Percentiles rank a stretch among this genome's conserved stretches.
Conservation (phyloP, 2,113 vertebrate genomes). For the Gymnorhina tibicen region DNA sequence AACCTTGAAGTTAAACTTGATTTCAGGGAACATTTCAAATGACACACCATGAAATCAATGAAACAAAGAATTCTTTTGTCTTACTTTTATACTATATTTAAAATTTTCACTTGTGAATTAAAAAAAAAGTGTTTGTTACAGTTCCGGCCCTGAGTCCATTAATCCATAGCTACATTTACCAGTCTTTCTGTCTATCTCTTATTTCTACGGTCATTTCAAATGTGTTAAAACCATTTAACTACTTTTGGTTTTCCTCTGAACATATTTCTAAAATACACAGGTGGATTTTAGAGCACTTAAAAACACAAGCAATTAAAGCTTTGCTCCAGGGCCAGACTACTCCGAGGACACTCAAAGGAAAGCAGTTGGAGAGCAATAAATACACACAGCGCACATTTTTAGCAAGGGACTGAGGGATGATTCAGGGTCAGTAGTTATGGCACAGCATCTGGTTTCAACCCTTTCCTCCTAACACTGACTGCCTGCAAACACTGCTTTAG, state of each 20-base stretch:
- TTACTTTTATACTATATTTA: not conserved
- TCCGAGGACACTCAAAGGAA: not conserved
- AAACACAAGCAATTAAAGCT: conserved; percentile 16
- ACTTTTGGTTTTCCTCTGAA: not conserved
- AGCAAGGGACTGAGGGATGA: not conserved
- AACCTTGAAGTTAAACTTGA: not conserved
- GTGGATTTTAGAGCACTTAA: conserved; percentile 37
- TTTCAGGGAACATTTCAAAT: not conserved
- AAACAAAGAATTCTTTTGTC: not conserved
- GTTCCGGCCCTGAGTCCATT: not conserved
- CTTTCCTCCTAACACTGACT: not conserved
- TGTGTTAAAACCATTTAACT: not conserved
- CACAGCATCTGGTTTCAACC: not conserved
- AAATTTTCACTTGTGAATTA: not conserved
- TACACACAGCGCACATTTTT: not conserved
- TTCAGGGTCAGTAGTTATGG: not conserved
- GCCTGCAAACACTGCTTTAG: not conserved
- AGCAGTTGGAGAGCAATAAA: not conserved
- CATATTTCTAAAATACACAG: not conserved
- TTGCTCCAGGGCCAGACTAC: not conserved
- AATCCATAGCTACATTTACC: not conserved
- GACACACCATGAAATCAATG: not conserved
- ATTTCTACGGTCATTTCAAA: not conserved
- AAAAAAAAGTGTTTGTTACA: not conserved
- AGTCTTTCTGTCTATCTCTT: not conserved